Evolutionary conservation across 2,888 invertebrate species (phyloP), one percentile per base, ranked within the genome.

Genomic region (Idaea straminata): DNA sequence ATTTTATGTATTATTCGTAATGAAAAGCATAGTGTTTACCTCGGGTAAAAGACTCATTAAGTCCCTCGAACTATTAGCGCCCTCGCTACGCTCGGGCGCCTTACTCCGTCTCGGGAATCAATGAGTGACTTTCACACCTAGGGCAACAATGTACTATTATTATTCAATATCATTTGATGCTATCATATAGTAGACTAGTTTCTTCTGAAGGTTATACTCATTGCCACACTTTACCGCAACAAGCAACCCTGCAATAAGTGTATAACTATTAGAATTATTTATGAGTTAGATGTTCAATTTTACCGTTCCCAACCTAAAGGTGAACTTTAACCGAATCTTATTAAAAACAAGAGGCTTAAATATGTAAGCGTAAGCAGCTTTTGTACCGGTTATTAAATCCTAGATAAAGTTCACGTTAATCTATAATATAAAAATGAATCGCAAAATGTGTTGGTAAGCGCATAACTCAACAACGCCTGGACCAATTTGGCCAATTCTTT

Each of bases 171-270:
- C 47, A 47, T 47, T 47, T 47, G 13, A 47, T 47, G 13, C 47
- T 10, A 47, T 47, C 47, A 13, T 47, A 10, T 47, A 47, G 10
- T 47, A 47, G 3, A 25, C 4, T 47, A 47, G 59, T 59, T 59
- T 59, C 34, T 16, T 58, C n/a, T 59, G 62, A 68, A 64, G 63
- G 64, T 57, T 66, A 61, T 15, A 35, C 60, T 47, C 60, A 69
- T 69, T 67, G 63, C 67, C 58, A 61, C 64, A 65, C 35, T 10
- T 15, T 16, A 65, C 65, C 61, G 65, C 67, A 67, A 63, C 61
- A 7, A 13, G 60, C 36, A 57, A 63, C 62, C 47, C 67, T 69
- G 64, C 63, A 67, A 36, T 36, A 5, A 36, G 36, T 36, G 4
- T 36, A 36, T 7, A 47, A 47, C 13, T 47, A 47, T 47, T 36